A percentile compares a stretch with the other conserved stretches of the same genome.
phyloP scores from a whole-genome alignment of 1,140 invertebrate genomes.

The Papilio polytes region DNA sequence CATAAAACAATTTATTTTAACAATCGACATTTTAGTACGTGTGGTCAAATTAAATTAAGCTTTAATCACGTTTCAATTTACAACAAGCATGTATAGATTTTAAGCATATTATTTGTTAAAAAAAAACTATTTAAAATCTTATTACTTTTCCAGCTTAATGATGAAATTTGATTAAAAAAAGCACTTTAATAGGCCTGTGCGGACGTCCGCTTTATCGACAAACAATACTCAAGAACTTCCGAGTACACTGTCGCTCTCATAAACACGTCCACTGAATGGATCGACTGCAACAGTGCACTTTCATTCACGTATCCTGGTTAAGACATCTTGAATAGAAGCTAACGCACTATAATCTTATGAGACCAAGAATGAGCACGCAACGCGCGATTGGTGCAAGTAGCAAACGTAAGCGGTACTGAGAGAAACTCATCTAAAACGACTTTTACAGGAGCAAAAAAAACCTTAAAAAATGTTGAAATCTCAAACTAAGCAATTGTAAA shows the following conservation, averaged over 20 bases:
- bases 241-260: slow-evolving; percentile 50
- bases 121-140: not conserved
- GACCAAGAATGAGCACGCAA: slow-evolving; percentile 61
- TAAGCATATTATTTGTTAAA: not conserved
- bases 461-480: too few species aligned
- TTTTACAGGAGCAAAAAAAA: not conserved
- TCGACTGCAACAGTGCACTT: slow-evolving; percentile 62
- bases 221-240: slow-evolving; percentile 52
- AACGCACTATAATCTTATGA: slow-evolving; percentile 74
- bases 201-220: slow-evolving; percentile 53
- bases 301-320: slow-evolving; percentile 62
- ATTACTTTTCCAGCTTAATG: not conserved
- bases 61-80: not conserved
- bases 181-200: slow-evolving; percentile 33
- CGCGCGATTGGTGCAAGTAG: slow-evolving; percentile 21
- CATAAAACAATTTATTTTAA: not conserved
- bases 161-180: slow-evolving; percentile 29
- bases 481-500: too few species aligned
- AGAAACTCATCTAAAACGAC: not conserved
- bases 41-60: not conserved
- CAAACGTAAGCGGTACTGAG: slow-evolving; percentile 21
- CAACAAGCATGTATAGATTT: not conserved
- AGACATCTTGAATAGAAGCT: slow-evolving; percentile 60
- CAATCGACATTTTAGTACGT: not conserved
- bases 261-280: slow-evolving; percentile 56